Conservation (phyloP, 2,113 vertebrate genomes). For the Otocyon megalotis region DNA sequence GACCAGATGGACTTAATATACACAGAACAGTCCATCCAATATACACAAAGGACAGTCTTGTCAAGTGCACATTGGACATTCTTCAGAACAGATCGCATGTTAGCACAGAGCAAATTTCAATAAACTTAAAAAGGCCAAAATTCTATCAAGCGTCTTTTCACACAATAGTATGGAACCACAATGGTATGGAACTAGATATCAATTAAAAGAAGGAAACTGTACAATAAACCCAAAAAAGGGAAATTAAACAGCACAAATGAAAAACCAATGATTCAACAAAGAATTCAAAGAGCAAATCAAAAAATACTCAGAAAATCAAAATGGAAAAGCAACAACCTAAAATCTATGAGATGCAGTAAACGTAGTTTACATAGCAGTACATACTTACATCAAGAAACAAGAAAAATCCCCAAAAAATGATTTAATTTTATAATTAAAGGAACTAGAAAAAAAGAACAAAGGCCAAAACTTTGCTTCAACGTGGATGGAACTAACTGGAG, state of each 20-base stretch:
- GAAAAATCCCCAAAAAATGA: not conserved
- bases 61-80: not conserved
- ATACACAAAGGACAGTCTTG: not conserved
- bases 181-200: not conserved
- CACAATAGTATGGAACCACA: not conserved
- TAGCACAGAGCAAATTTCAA: not conserved
- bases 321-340: not conserved
- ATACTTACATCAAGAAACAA: not conserved
- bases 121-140: not conserved
- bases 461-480: not conserved
- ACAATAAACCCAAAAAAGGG: not conserved
- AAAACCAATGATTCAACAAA: not conserved
- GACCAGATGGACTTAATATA: not conserved
- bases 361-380: not conserved
- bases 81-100: not conserved
- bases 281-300: not conserved
- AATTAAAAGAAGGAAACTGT: not conserved
- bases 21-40: not conserved
- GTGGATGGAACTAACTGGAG: too few relatives aligned
- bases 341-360: not conserved
- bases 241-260: not conserved
- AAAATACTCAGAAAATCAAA: not conserved
- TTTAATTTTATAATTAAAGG: not conserved
- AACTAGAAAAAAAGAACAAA: not conserved
- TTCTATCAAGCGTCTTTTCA: not conserved